Conservation (phyloP, 2,888 invertebrate species). For the Teinopalpus imperialis region DNA sequence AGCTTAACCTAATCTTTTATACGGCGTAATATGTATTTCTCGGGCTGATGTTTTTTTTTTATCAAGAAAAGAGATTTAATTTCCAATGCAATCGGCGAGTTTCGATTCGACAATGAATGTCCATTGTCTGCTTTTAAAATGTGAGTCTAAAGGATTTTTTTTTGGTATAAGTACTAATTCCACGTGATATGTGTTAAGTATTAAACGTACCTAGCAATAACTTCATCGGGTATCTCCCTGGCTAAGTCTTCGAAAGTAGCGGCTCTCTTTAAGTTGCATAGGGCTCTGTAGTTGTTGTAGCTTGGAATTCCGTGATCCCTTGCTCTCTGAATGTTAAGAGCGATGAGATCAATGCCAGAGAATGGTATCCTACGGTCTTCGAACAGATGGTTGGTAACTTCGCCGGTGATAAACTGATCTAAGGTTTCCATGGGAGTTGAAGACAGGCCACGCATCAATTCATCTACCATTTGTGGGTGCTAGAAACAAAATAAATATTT, state of each 20-base stretch:
- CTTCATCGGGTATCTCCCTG: conserved; percentile 92
- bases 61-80: too few relatives aligned
- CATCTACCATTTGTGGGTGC: conserved; percentile 90
- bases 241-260: conserved; percentile 92
- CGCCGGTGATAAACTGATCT: conserved; percentile 96
- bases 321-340: conserved; percentile 93
- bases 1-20: too few relatives aligned
- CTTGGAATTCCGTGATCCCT: conserved; percentile 94
- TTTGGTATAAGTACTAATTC: too few relatives aligned
- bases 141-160: too few relatives aligned
- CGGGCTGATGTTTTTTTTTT: too few relatives aligned
- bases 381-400: conserved; percentile 97
- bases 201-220: conserved; percentile 84
- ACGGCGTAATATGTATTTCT: too few relatives aligned
- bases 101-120: too few relatives aligned
- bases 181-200: too few relatives aligned
- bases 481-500: conserved; percentile 36
- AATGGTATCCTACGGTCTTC: conserved; percentile 94
- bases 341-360: conserved; percentile 95
- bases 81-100: too few relatives aligned
- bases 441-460: conserved; percentile 91
- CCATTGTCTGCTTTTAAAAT: too few relatives aligned
- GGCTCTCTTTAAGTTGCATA: conserved; percentile 94
- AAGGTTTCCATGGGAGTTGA: conserved; percentile 96
- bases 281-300: conserved; percentile 94